A percentile compares a stretch with the other conserved stretches of the same genome.
Conservation (phyloP, 1,140 invertebrate species). For the Lepidurus arcticus region DNA sequence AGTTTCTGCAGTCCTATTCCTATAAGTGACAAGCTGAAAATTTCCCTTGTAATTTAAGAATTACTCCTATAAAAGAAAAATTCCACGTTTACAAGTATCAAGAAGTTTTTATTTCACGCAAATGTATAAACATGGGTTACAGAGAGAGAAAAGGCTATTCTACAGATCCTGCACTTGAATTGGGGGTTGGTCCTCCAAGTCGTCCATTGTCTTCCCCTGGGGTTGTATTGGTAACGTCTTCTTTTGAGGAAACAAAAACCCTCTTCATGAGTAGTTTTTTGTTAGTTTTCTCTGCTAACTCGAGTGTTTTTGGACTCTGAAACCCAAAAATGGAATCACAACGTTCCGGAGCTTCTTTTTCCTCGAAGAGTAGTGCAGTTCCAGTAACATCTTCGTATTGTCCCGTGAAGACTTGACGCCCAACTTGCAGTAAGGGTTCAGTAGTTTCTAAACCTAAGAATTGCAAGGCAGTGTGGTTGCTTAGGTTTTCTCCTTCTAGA, state of each 20-base stretch:
- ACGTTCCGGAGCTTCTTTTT: slow-evolving; percentile 23
- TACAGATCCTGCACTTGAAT: background rate
- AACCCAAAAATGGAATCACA: slow-evolving; percentile 29
- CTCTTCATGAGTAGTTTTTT: slow-evolving; percentile 30
- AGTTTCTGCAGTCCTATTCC: too few relatives aligned
- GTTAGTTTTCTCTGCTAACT: slow-evolving; percentile 29
- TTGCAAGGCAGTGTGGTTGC: slow-evolving; percentile 29
- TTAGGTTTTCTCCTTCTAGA: slow-evolving; percentile 26
- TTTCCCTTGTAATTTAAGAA: too few relatives aligned
- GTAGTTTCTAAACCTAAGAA: slow-evolving; percentile 30
- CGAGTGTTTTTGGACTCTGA: slow-evolving; percentile 24
- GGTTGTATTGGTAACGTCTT: background rate
- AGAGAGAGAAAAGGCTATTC: background rate
- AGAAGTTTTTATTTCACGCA: background rate
- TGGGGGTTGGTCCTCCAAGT: background rate
- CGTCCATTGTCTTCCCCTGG: background rate
- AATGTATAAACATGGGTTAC: slow-evolving; percentile 15
- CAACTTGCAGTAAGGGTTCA: slow-evolving; percentile 32
- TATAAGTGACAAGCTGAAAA: too few relatives aligned
- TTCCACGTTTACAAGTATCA: background rate
- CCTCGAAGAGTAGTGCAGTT: slow-evolving; percentile 30
- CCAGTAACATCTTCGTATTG: slow-evolving; percentile 27
- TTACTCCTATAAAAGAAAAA: too few relatives aligned
- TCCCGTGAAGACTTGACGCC: slow-evolving; percentile 30
- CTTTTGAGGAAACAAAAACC: slow-evolving; percentile 28